Evolutionary conservation across 2,888 invertebrate genomes (phyloP), one percentile per base, ranked within the genome.

Genomic region (Sarcophaga caerulescens): DNA sequence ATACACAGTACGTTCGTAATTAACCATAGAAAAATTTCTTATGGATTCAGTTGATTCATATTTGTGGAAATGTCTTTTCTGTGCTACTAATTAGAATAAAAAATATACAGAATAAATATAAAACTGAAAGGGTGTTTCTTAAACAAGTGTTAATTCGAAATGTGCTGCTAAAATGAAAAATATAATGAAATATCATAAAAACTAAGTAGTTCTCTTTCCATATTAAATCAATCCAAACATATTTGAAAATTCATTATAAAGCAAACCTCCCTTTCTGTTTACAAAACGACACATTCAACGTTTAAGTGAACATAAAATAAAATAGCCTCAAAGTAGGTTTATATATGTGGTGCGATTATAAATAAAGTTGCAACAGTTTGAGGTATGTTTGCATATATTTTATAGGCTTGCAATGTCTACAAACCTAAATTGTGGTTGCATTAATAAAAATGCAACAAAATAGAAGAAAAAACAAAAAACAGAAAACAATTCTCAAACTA

Each of bases 391-490:
- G 35, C 35, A 35, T 35, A 35, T 35, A 35, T 35, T 35, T 8
- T 35, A 8, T 35, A 35, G 8, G 35, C 35, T 35, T 35, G 35
- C 35, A 35, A 35, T 35, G 35, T 52, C 10, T 52, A 52, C 17
- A 52, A 52, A 17, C 52, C 52, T 52, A 52, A 52, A 52, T 52
- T 52, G 47, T 47, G 47, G 47, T 4, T 14, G 14, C 14, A 14
- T 14, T 47, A 47, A 14, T 47, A 47, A 14, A 47, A 14, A 47
- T 47, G 14, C 52, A 52, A 52, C 52, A 52, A 52, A 17, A 52
- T 52, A 52, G 14, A 14, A 52, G 8, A 75, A 73, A 45, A 57
- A 70, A 63, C 23, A 75, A 19, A 25, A 25, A 25, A 35, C 35
- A 35, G 35, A 35, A 35, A 35, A 35, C 35, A 35, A 35, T 35